A percentile compares a stretch with the other conserved stretches of the same genome.
phyloP scores from a whole-genome alignment of 2,888 invertebrate genomes.

The Podotricha telesiphe region DNA sequence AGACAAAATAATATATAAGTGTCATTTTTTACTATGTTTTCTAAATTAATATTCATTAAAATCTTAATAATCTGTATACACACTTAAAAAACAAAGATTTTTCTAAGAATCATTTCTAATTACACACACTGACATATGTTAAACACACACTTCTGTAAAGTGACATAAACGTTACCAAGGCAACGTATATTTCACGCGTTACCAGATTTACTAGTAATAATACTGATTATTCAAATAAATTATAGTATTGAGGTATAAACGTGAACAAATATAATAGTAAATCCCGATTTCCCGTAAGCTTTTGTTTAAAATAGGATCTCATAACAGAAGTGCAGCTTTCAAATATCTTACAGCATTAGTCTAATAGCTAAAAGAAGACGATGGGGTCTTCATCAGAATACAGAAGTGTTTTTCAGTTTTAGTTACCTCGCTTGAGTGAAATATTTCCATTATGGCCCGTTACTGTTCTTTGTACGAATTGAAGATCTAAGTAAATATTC shows the following conservation, averaged over 20 bases:
- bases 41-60: too few relatives aligned
- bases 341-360: conserved; percentile 19
- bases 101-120: too few relatives aligned
- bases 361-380: conserved; percentile 17
- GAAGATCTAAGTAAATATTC: conserved; percentile 1
- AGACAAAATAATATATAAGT: too few relatives aligned
- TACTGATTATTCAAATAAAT: too few relatives aligned
- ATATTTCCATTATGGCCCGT: not conserved
- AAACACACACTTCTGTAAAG: too few relatives aligned
- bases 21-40: too few relatives aligned
- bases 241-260: not conserved
- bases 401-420: not conserved
- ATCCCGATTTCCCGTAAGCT: not conserved
- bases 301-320: not conserved
- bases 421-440: not conserved
- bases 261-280: conserved; percentile 5
- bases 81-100: too few relatives aligned
- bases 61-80: too few relatives aligned
- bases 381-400: conserved; percentile 1
- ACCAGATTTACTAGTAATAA: too few relatives aligned
- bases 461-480: not conserved
- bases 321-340: conserved; percentile 20
- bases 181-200: too few relatives aligned
- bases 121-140: too few relatives aligned
- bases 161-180: too few relatives aligned